Conservation (phyloP, 2,888 invertebrate species). For the Crossocerus cetratus region DNA sequence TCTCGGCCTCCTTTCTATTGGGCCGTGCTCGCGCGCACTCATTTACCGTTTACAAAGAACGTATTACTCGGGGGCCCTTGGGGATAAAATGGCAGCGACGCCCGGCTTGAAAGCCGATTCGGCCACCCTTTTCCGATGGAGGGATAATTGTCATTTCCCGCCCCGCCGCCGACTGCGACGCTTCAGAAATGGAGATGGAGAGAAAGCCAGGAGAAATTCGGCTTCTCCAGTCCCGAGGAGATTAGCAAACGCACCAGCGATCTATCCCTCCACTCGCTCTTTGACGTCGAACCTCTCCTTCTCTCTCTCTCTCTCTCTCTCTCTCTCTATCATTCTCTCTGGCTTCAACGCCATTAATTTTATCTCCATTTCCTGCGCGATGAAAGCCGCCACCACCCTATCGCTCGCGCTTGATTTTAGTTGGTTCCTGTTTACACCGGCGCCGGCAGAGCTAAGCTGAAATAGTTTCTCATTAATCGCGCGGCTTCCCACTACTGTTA, state of each 20-base stretch:
- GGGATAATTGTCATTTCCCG: conserved; percentile 41
- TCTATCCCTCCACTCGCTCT: too few species aligned
- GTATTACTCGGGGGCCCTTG: conserved; percentile 25
- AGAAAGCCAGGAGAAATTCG: not conserved
- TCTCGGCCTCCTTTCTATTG: conserved; percentile 16
- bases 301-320: not conserved
- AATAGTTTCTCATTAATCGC: too few species aligned
- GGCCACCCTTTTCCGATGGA: conserved; percentile 6
- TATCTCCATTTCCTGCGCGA: not conserved
- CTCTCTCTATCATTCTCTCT: not conserved
- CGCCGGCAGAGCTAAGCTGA: too few species aligned
- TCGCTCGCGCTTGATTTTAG: not conserved
- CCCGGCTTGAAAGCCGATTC: conserved; percentile 28
- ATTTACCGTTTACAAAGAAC: conserved; percentile 35
- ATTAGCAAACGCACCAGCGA: too few species aligned
- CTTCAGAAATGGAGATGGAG: conserved; percentile 13
- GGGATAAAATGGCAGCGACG: conserved; percentile 32
- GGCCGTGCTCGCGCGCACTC: conserved; percentile 14
- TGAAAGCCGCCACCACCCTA: not conserved
- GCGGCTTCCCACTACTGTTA: too few species aligned
- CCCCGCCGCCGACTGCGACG: conserved; percentile 7
- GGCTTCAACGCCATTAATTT: not conserved
- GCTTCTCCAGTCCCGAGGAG: too few species aligned
- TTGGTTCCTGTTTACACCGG: too few species aligned
- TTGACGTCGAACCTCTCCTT: too few species aligned